Conservation (phyloP, 1,140 invertebrate genomes). For the Bombus superbus region DNA sequence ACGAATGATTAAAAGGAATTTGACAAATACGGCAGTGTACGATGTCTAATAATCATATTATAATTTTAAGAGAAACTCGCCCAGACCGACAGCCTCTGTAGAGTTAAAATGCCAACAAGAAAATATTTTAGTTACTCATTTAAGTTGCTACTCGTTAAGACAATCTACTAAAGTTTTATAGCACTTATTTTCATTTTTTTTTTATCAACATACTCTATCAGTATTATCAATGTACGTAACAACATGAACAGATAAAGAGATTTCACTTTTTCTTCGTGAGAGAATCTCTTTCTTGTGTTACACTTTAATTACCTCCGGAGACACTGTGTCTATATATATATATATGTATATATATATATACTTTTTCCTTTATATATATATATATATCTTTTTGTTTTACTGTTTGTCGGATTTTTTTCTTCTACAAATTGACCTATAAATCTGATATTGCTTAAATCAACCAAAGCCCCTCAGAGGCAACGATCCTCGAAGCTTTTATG, state of each 20-base stretch:
- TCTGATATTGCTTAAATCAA: slow-evolving; percentile 83
- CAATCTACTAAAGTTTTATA: slow-evolving; percentile 77
- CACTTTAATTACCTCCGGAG: slow-evolving; percentile 13
- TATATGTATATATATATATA: not conserved
- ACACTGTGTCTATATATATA: slow-evolving; percentile 21
- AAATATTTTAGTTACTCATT: slow-evolving; percentile 75
- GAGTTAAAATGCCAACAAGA: slow-evolving; percentile 80
- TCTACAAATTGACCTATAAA: slow-evolving; percentile 83
- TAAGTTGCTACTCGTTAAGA: slow-evolving; percentile 72
- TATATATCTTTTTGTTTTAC: slow-evolving; percentile 51
- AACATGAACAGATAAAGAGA: slow-evolving; percentile 74
- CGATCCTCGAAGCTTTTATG: slow-evolving; percentile 69
- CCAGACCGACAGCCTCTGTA: slow-evolving; percentile 72
- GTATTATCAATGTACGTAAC: slow-evolving; percentile 79
- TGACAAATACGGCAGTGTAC: slow-evolving; percentile 62
- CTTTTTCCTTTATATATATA: slow-evolving; percentile 9
- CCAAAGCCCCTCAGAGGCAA: slow-evolving; percentile 82
- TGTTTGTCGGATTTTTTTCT: slow-evolving; percentile 63
- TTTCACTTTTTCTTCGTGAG: slow-evolving; percentile 5
- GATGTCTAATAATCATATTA: slow-evolving; percentile 46
- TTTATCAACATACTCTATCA: slow-evolving; percentile 66
- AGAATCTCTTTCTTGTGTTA: slow-evolving; percentile 11
- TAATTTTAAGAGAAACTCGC: slow-evolving; percentile 71
- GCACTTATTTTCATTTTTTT: slow-evolving; percentile 59
- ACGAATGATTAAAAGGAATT: slow-evolving; percentile 23